These are phyloP conservation scores for Pontoporia blainvillei DNA, from an alignment of 2,113 vertebrate species.

Conservation along the genomic window DNA sequence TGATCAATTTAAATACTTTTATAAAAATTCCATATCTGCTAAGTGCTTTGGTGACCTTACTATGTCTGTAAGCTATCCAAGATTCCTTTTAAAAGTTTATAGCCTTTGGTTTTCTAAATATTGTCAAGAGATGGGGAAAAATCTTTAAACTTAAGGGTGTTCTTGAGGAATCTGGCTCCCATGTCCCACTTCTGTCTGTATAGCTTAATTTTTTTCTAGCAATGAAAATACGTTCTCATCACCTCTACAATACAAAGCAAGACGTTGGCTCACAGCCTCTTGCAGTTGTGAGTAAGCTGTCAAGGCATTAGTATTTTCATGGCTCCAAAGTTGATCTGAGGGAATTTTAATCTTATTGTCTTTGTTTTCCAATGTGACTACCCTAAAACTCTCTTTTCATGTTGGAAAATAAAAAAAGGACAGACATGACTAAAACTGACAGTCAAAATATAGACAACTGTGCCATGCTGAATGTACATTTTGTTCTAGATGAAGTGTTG, in stretches of 20 bases:
- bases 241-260: constrained; percentile 54
- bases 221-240: constrained; percentile 72
- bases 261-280: constrained; percentile 30
- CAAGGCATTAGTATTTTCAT: constrained; percentile 33
- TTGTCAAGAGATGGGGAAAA: constrained; percentile 64
- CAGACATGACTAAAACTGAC: constrained; percentile 49
- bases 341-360: constrained; percentile 63
- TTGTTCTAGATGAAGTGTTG: constrained; percentile 34
- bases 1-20: constrained; percentile 74
- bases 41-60: constrained; percentile 78
- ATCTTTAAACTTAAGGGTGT: constrained; percentile 62
- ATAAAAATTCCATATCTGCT: constrained; percentile 76
- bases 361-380: constrained; percentile 53
- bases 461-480: neutral
- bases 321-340: constrained; percentile 51
- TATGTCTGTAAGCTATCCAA: constrained; percentile 79
- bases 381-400: constrained; percentile 53
- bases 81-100: constrained; percentile 75
- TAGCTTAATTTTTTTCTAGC: constrained; percentile 69
- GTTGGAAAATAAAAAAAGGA: constrained; percentile 50
- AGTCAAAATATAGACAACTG: constrained; percentile 55
- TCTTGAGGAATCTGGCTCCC: constrained; percentile 74
- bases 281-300: constrained; percentile 38
- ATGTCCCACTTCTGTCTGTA: constrained; percentile 54
- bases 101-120: constrained; percentile 78